Evolutionary conservation across 2,888 invertebrate genomes (phyloP), one percentile per base, ranked within the genome.

Genomic region (Drosophila diplacantha): DNA sequence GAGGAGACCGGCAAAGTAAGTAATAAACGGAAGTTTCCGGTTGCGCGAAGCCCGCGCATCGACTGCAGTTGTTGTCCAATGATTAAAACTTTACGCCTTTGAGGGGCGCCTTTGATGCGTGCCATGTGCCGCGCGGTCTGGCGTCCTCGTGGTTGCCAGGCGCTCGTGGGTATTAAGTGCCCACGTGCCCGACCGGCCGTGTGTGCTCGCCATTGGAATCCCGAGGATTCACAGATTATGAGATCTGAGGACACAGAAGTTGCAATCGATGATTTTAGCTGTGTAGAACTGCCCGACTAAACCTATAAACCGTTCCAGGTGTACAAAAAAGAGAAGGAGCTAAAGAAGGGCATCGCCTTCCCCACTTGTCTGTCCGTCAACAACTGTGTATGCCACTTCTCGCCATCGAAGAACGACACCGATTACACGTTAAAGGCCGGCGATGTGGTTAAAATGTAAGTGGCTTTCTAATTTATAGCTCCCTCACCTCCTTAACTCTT

Each of bases 301-400:
- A 18, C 2, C 2, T 16, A 3, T 20, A 11, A 9, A 22, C 12
- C 8, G 7, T 12, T 20, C 0, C 62, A 88, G 89, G 88, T 89
- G 70, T 99, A 97, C 90, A 99, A 99, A 90, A 99, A 98, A 87
- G 98, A 99, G 87, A 99, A 99, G 87, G 97, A 98, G 75, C 91
- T 98, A 82, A 98, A 97, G 88, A 99, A 99, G 90, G 98, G 98
- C 80, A 96, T 99, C 86, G 98, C 99, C 38, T 99, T 99, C 89
- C 99, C 99, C 56, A 99, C 99, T 65, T 99, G 99, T 90, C 92
- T 99, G 70, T 99, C 98, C 20, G 94, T 98, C 59, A 99, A 99
- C 90, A 98, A 99, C 89, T 98, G 98, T 90, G 97, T 99, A 88
- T 99, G 99, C 89, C 99, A 99, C 89, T 99, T 94, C 89, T 99